These are phyloP conservation scores for Orthosia cruda DNA, from an alignment of 2,888 invertebrate species.

Conservation along the genomic window DNA sequence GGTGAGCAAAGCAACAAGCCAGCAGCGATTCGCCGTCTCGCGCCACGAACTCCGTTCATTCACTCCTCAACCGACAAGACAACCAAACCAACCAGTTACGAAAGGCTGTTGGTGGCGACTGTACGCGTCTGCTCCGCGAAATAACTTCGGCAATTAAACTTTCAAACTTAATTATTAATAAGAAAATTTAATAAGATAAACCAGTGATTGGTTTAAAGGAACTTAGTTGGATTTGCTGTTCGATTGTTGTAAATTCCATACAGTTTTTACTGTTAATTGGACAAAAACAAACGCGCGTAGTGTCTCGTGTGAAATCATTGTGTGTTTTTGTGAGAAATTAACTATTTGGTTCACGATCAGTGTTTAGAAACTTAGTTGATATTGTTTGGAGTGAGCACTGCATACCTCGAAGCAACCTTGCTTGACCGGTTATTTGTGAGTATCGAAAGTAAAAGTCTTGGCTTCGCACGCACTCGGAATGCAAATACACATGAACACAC, in stretches of 20 bases:
- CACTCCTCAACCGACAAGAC: no score
- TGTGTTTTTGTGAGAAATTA: slow-evolving; percentile 70
- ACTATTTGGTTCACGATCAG: slow-evolving; percentile 69
- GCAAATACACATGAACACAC: slow-evolving; percentile 45
- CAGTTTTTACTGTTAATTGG: slow-evolving; percentile 44
- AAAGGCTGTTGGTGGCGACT: slow-evolving; percentile 24
- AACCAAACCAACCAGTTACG: slow-evolving; percentile 56
- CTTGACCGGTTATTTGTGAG: slow-evolving; percentile 78
- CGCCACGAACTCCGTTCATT: slow-evolving; percentile 34
- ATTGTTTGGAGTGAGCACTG: slow-evolving; percentile 62
- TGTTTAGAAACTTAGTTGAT: slow-evolving; percentile 68
- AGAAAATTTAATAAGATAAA: background rate
- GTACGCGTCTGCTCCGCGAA: slow-evolving; percentile 38
- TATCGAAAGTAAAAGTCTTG: slow-evolving; percentile 82
- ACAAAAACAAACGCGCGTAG: slow-evolving; percentile 62
- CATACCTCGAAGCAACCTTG: slow-evolving; percentile 65
- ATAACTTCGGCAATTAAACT: slow-evolving; percentile 8
- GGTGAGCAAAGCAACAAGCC: no score
- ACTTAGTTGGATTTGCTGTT: slow-evolving; percentile 1
- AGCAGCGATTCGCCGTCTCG: slow-evolving; percentile 7
- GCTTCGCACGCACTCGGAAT: slow-evolving; percentile 57
- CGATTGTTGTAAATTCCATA: slow-evolving; percentile 12
- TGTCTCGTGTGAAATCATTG: slow-evolving; percentile 70
- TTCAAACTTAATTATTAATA: slow-evolving; percentile 13
- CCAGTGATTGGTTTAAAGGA: slow-evolving; percentile 17